Conservation (phyloP, 2,797 vertebrate species). For the Halcyon leucocephala region DNA sequence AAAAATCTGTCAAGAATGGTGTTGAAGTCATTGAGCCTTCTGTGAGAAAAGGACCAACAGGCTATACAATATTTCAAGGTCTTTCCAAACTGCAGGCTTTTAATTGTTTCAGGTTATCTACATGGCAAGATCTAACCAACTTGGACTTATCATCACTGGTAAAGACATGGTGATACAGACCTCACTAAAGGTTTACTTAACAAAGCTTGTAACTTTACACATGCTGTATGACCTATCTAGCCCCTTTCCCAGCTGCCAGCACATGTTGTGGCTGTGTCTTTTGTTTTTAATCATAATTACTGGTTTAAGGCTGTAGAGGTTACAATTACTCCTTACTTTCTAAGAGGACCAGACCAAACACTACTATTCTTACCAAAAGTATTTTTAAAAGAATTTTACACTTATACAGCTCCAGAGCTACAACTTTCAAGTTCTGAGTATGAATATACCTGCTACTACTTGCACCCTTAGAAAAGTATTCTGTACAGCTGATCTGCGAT, state of each 20-base stretch:
- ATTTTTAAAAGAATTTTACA: neutral
- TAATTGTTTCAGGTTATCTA: neutral
- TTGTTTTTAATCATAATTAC: neutral
- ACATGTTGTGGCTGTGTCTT: neutral
- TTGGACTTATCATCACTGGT: neutral
- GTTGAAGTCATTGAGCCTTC: neutral
- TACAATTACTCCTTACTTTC: neutral
- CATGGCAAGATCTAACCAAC: neutral
- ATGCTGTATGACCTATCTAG: neutral
- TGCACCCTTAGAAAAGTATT: neutral
- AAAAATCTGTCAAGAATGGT: neutral
- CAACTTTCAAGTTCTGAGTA: neutral
- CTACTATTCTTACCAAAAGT: neutral
- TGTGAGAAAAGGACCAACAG: neutral
- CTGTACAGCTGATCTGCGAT: neutral
- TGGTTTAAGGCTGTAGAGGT: neutral
- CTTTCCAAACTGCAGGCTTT: neutral
- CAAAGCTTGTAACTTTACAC: neutral
- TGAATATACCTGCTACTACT: neutral
- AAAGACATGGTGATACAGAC: neutral
- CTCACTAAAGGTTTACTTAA: neutral
- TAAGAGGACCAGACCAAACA: neutral
- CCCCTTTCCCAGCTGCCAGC: neutral
- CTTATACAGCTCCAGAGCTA: neutral
- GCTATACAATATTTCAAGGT: accelerated